phyloP scores from a whole-genome alignment of 2,888 invertebrate genomes.

The Aspidapion aeneum region DNA sequence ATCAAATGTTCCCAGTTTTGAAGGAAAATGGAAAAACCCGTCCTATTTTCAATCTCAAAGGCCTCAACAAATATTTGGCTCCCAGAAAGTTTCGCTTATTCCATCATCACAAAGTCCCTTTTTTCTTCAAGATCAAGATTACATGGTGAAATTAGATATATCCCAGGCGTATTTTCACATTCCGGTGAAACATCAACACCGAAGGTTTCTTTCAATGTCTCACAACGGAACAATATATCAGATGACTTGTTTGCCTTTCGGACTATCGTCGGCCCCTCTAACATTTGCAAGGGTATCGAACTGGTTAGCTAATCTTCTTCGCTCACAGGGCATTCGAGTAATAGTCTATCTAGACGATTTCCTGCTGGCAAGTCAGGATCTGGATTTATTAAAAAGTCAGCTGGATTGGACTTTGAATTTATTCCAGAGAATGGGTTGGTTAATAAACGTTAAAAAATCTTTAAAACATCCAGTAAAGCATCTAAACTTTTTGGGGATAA shows the following conservation, averaged over 20 bases:
- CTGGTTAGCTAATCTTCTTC: constrained; percentile 14
- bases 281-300: constrained; percentile 6
- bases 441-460: constrained; percentile 22
- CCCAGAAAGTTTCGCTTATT: constrained; percentile 4
- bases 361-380: constrained; percentile 13
- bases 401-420: not conserved
- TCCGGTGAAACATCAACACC: constrained; percentile 8
- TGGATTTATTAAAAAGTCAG: constrained; percentile 7
- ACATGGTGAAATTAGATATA: not conserved
- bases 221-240: constrained; percentile 2
- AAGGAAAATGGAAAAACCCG: constrained; percentile 7
- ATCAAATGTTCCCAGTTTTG: constrained; percentile 14
- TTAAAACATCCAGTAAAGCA: constrained; percentile 6
- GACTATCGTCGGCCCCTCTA: constrained; percentile 5
- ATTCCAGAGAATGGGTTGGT: not conserved
- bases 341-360: constrained; percentile 19
- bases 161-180: no score
- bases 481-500: constrained; percentile 21
- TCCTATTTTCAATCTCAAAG: constrained; percentile 7
- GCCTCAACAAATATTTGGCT: not conserved
- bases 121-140: constrained; percentile 1
- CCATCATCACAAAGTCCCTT: not conserved
- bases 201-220: constrained; percentile 1
- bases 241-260: constrained; percentile 11
- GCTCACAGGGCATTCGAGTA: constrained; percentile 11